phyloP scores from a whole-genome alignment of 2,113 vertebrate species.

The Bujurquina vittata region DNA sequence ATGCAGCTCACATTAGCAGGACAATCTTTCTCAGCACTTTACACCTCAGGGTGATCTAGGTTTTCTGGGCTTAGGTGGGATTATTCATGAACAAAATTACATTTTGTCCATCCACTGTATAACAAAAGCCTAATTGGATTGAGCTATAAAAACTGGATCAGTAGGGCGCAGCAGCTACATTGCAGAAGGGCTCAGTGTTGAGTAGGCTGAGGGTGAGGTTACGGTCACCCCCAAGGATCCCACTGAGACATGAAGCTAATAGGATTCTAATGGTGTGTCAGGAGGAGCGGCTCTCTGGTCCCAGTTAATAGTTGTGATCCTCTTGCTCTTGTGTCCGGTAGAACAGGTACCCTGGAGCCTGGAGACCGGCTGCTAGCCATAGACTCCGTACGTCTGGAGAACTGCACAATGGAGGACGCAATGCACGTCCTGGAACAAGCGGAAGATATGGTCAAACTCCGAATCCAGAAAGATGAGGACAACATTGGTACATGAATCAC shows the following conservation, averaged over 20 bases:
- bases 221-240: constrained; percentile 57
- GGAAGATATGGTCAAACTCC: constrained; percentile 96
- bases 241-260: constrained; percentile 45
- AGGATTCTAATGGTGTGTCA: constrained; percentile 63
- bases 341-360: constrained; percentile 95
- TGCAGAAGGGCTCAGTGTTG: constrained; percentile 54
- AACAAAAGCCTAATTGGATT: constrained; percentile 64
- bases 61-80: not conserved
- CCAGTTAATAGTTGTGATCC: constrained; percentile 42
- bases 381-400: constrained; percentile 93
- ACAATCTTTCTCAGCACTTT: not conserved
- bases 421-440: constrained; percentile 93
- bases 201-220: constrained; percentile 63
- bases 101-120: constrained; percentile 35
- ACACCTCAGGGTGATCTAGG: not conserved
- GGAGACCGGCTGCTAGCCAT: constrained; percentile 96
- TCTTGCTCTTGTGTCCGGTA: constrained; percentile 61
- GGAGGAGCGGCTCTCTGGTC: constrained; percentile 7
- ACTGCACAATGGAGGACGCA: constrained; percentile 95
- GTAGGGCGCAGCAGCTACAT: constrained; percentile 52
- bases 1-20: not conserved
- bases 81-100: constrained; percentile 31
- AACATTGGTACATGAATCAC: constrained; percentile 85
- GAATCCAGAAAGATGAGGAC: constrained; percentile 97
- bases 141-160: constrained; percentile 63